Evolutionary conservation across 37 sponge, comb jelly and placozoan genomes (phyloP), one percentile per base, ranked within the genome.

Genomic region (Mnemiopsis leidyi): DNA sequence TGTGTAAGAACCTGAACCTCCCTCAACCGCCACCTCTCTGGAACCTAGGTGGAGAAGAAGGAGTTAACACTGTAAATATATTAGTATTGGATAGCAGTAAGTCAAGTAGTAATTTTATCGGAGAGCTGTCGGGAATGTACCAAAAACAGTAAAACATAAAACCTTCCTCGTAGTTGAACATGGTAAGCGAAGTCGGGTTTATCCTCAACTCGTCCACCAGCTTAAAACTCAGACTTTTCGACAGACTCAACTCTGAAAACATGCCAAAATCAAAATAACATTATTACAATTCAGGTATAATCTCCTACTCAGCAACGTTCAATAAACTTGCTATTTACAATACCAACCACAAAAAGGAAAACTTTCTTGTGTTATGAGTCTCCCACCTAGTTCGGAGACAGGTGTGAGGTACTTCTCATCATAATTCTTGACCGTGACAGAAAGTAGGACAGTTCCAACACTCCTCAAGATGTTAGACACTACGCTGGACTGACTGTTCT

Each of bases 151-250:
- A n/a, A n/a, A n/a, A n/a, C n/a, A n/a, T n/a, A n/a, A n/a, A n/a
- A 48, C 36, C 32, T 13, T 77, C 79, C 36, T 77, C 79, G 79
- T 77, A 77, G 79, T 77, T 77, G 35, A 77, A 77, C 35, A 77
- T 28, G 79, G 79, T 77, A 5, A 77, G 79, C 36, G 79, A 77
- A 9, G 79, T 16, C 0, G 79, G 79, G 1, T 26, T 13, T 26
- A 77, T 32, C 0, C 32, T 32, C 36, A 77, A 36, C 0, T 77
- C 35, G 18, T 28, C 33, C 33, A 77, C 79, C 35, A 77, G 18
- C 32, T 32, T 31, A 34, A 77, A 77, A 3, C 21, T 28, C 20
- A 77, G 35, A 77, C 32, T 31, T 77, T 77, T 18, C 36, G 34
- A 34, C 3, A 77, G 36, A 20, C 32, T 13, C 1, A 32, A 26